These are phyloP conservation scores for Maconellicoccus hirsutus DNA, from an alignment of 1,140 invertebrate genomes.

Conservation along the genomic window DNA sequence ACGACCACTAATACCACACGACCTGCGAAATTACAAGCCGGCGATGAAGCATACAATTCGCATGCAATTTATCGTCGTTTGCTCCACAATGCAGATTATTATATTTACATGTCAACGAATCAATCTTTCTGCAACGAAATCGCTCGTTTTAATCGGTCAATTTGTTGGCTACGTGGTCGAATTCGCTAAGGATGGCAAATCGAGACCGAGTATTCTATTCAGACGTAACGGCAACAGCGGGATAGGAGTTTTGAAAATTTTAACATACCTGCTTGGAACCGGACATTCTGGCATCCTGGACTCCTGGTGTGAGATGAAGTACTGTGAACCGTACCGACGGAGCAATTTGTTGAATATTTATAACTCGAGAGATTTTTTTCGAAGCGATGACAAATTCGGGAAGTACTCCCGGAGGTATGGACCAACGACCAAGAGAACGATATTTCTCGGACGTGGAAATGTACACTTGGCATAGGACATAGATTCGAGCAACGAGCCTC, in stretches of 20 bases:
- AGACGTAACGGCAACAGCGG: not conserved
- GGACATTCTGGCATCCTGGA: not conserved
- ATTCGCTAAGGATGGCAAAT: too few relatives aligned
- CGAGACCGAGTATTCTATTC: not conserved
- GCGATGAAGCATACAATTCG: not conserved
- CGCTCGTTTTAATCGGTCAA: too few relatives aligned
- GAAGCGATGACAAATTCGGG: not conserved
- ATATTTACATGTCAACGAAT: too few relatives aligned
- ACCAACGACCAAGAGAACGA: too few relatives aligned
- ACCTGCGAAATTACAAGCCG: not conserved
- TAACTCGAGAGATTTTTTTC: not conserved
- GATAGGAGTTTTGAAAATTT: not conserved
- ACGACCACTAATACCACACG: too few relatives aligned
- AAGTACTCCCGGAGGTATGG: not conserved
- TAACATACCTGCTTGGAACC: not conserved
- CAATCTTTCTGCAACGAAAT: too few relatives aligned
- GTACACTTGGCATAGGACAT: not conserved
- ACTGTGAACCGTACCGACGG: not conserved
- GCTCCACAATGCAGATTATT: too few relatives aligned
- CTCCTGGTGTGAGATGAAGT: not conserved
- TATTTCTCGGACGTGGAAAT: too few relatives aligned
- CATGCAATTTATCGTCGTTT: too few relatives aligned
- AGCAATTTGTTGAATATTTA: not conserved
- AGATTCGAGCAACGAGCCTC: not conserved
- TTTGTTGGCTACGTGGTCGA: too few relatives aligned